Percentiles rank a stretch among this genome's conserved stretches.
Evolutionary conservation across 2,797 vertebrate species (phyloP).

Genomic region (Scolopax rusticola): DNA sequence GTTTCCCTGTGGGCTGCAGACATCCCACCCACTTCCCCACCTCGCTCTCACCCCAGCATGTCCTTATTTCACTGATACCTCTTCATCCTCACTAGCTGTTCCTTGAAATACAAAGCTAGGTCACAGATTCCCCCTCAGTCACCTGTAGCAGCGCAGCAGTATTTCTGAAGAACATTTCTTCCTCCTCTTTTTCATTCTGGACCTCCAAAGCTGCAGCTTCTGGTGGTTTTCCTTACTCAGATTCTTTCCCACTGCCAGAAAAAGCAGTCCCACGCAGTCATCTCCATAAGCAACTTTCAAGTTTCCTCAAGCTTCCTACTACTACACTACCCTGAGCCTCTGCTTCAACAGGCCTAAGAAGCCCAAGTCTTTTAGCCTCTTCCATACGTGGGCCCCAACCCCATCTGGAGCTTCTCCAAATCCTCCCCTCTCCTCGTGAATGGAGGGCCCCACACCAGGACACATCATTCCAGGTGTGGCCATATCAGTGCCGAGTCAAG

Average conservation of each 20-base stretch:
- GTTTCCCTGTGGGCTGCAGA: background rate
- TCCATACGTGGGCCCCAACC: background rate
- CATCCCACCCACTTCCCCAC: background rate
- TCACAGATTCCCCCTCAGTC: background rate
- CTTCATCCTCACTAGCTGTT: background rate
- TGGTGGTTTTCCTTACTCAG: background rate
- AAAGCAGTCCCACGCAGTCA: background rate
- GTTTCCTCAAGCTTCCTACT: background rate
- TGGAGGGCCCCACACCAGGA: too few species aligned
- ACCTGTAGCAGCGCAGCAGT: background rate
- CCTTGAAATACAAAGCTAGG: background rate
- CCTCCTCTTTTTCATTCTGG: too few species aligned
- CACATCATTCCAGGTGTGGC: background rate
- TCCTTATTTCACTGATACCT: background rate
- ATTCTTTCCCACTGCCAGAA: background rate
- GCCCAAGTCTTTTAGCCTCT: background rate
- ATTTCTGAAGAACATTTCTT: background rate
- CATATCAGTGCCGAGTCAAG: background rate
- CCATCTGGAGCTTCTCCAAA: background rate
- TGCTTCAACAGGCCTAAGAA: background rate
- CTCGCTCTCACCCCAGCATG: background rate
- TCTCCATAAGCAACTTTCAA: too few species aligned
- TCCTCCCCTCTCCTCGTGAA: background rate
- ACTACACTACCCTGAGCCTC: background rate
- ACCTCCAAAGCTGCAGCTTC: background rate